phyloP scores from a whole-genome alignment of 2,797 vertebrate genomes.

The Liasis olivaceus region DNA sequence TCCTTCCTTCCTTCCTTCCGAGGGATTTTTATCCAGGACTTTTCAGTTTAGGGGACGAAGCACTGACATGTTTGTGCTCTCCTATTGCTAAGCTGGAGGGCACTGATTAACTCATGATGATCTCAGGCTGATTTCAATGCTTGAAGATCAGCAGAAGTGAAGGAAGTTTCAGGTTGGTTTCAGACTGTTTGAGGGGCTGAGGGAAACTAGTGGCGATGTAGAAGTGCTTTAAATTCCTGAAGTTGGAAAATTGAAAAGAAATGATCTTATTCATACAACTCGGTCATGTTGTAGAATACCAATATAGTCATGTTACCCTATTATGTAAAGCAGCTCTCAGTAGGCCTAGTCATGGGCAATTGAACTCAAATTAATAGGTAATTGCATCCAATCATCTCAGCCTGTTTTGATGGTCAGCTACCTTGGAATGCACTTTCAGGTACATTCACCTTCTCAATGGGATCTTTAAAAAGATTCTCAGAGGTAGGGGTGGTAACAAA shows the following conservation, averaged over 20 bases:
- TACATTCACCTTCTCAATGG: neutral
- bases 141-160: neutral
- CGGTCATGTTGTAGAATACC: neutral
- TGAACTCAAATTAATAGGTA: conserved; percentile 34
- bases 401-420: neutral
- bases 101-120: neutral
- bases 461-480: neutral
- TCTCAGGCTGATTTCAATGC: neutral
- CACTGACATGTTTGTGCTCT: neutral
- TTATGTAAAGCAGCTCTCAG: neutral
- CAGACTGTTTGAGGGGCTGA: neutral
- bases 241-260: conserved; percentile 9
- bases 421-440: conserved; percentile 27
- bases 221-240: neutral
- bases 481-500: neutral
- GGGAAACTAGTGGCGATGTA: neutral
- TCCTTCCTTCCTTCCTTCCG: too few relatives aligned
- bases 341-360: conserved; percentile 20
- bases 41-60: too few relatives aligned
- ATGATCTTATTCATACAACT: conserved; percentile 28
- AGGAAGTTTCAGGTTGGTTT: neutral
- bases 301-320: neutral
- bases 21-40: too few relatives aligned
- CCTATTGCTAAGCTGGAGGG: neutral
- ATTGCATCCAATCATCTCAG: conserved; percentile 23